Evolutionary conservation across 1,140 invertebrate genomes (phyloP).

Genomic region (Drosophila malerkotliana): DNA sequence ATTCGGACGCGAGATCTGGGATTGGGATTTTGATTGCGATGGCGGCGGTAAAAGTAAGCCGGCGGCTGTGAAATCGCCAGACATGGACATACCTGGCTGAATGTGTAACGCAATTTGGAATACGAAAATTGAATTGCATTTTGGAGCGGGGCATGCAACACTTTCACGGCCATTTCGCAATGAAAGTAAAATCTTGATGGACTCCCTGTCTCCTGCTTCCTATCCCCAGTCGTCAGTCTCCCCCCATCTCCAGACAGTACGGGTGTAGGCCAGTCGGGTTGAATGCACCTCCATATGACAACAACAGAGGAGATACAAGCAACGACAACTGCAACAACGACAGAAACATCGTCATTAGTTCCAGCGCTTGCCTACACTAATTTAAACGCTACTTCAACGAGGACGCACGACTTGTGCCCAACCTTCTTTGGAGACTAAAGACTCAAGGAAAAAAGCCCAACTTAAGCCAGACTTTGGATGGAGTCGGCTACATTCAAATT

Average conservation of each 20-base stretch:
- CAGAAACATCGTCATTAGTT: conserved; percentile 70
- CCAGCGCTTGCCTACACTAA: conserved; percentile 76
- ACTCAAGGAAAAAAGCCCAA: conserved; percentile 14
- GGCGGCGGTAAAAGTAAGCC: conserved; percentile 46
- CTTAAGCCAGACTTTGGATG: neutral
- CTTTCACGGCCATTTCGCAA: conserved; percentile 68
- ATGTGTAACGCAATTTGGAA: conserved; percentile 53
- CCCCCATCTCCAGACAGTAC: neutral
- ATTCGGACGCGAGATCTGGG: conserved; percentile 31
- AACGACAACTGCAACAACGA: conserved; percentile 32
- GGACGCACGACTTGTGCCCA: conserved; percentile 47
- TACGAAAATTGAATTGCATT: conserved; percentile 68
- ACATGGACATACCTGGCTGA: conserved; percentile 30
- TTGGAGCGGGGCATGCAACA: conserved; percentile 59
- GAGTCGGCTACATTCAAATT: conserved; percentile 49
- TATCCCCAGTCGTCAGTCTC: neutral
- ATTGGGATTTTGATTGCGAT: conserved; percentile 34
- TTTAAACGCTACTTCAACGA: conserved; percentile 68
- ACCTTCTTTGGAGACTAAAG: conserved; percentile 37
- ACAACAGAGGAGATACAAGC: conserved; percentile 21
- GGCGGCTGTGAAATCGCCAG: conserved; percentile 47
- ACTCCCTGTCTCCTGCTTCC: conserved; percentile 9
- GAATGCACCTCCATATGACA: conserved; percentile 61
- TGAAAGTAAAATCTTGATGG: conserved; percentile 71
- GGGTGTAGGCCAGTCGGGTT: conserved; percentile 36